Percentiles rank a stretch among this genome's conserved stretches.
Evolutionary conservation across 2,888 invertebrate genomes (phyloP).

Genomic region (Stenolophus ochropezus): DNA sequence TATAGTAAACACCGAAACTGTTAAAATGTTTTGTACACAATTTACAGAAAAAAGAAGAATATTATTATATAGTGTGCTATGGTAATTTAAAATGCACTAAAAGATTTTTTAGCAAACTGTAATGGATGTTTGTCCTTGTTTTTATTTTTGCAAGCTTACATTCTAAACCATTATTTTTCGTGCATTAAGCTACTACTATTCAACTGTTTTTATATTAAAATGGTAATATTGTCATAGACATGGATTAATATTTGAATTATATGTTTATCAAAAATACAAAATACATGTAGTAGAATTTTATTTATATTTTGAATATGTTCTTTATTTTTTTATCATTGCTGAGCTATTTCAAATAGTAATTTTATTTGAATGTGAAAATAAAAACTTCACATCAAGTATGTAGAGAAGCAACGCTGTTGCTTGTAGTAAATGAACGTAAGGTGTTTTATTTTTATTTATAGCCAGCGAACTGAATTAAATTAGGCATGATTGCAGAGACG

Average conservation of each 20-base stretch:
- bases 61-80: no score
- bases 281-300: not conserved
- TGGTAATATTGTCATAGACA: not conserved
- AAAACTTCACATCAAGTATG: constrained; percentile 16
- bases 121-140: not conserved
- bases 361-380: constrained; percentile 20
- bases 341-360: constrained; percentile 1
- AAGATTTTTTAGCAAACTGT: not conserved
- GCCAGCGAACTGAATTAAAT: constrained; percentile 38
- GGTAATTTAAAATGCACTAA: not conserved
- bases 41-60: no score
- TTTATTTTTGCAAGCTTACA: not conserved
- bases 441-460: constrained; percentile 26
- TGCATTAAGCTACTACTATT: not conserved
- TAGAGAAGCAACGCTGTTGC: not conserved
- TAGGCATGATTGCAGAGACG: constrained; percentile 41
- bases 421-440: constrained; percentile 8
- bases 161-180: not conserved
- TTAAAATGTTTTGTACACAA: no score
- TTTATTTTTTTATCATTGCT: not conserved
- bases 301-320: not conserved
- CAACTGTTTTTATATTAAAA: not conserved
- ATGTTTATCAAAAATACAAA: not conserved
- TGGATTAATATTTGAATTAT: not conserved
- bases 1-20: no score